phyloP scores from a whole-genome alignment of 2,113 vertebrate genomes.

The Genyomyrus donnyi region DNA sequence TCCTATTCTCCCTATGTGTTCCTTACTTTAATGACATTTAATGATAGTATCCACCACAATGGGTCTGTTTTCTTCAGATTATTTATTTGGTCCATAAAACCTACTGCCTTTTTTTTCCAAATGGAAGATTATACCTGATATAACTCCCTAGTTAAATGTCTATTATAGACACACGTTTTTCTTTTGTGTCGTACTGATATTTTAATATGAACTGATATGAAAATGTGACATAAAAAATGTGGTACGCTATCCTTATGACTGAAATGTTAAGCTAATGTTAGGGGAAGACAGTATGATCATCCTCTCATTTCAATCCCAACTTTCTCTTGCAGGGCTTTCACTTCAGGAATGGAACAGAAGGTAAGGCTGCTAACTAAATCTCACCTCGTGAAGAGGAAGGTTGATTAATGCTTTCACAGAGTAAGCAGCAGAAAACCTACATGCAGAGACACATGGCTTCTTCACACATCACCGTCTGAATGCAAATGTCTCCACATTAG shows the following conservation, averaged over 20 bases:
- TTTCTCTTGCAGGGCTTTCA: constrained; percentile 47
- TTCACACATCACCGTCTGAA: neutral
- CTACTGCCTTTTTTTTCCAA: neutral
- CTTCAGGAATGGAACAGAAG: constrained; percentile 52
- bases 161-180: neutral
- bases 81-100: neutral
- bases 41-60: neutral
- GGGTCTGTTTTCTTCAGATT: neutral
- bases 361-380: constrained; percentile 39
- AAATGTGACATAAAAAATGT: neutral
- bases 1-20: neutral
- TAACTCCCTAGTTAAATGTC: neutral
- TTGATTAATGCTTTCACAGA: neutral
- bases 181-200: neutral
- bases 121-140: neutral
- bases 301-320: neutral
- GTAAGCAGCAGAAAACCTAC: neutral
- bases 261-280: neutral
- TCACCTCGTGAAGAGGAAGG: neutral
- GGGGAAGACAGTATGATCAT: too few species aligned
- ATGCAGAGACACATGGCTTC: neutral
- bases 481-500: neutral
- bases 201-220: neutral
- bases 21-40: neutral
- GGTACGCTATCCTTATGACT: neutral